Conservation (phyloP, 2,113 vertebrate genomes). For the Megaptera novaeangliae region DNA sequence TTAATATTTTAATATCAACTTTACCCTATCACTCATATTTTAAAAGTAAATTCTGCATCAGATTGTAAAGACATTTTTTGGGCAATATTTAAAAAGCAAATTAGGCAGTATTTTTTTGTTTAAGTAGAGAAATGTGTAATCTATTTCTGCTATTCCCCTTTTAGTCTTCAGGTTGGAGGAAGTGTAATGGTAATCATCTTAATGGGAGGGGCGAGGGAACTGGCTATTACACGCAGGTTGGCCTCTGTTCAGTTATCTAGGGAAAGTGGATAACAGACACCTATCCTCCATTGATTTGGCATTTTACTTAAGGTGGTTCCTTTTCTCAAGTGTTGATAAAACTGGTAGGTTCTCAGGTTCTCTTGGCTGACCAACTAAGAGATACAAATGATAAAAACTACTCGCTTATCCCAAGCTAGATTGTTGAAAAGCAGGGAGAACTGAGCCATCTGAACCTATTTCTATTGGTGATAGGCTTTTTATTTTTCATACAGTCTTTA, state of each 20-base stretch:
- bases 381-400: not conserved
- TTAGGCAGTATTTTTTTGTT: not conserved
- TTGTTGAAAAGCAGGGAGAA: not conserved
- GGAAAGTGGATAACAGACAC: not conserved
- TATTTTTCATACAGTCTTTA: not conserved
- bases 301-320: not conserved
- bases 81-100: slow-evolving; percentile 1
- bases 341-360: not conserved
- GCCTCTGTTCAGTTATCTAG: not conserved
- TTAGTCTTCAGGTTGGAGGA: not conserved
- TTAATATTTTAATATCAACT: not conserved
- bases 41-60: not conserved
- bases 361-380: not conserved
- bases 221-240: not conserved
- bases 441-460: not conserved
- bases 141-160: not conserved
- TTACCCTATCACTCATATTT: not conserved
- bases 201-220: not conserved
- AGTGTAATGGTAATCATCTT: not conserved
- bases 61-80: not conserved
- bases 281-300: not conserved
- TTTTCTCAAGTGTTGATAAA: not conserved
- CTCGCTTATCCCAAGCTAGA: not conserved
- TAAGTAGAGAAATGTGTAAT: not conserved
- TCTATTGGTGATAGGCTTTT: not conserved